phyloP scores from a whole-genome alignment of 1,140 invertebrate species.

The Drosophila tani region DNA sequence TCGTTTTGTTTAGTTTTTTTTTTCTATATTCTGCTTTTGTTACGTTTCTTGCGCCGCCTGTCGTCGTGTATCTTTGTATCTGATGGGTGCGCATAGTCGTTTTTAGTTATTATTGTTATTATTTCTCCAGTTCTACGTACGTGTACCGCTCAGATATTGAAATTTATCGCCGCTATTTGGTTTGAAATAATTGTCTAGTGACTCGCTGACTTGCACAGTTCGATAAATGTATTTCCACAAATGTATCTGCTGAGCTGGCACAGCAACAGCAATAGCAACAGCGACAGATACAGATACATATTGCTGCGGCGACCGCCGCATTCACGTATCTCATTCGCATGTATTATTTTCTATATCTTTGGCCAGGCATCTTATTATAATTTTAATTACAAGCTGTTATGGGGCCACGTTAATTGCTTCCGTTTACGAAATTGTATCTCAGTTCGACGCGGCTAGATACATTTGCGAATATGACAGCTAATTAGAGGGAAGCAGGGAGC shows the following conservation, averaged over 20 bases:
- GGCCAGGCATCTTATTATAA: conserved; percentile 80
- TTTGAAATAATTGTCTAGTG: conserved; percentile 72
- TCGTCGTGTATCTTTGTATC: conserved; percentile 71
- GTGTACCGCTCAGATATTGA: conserved; percentile 72
- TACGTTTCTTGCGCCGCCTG: conserved; percentile 44
- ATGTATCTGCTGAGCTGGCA: conserved; percentile 38
- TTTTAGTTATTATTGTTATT: conserved; percentile 82
- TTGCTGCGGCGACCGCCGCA: conserved; percentile 15
- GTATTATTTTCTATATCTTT: conserved; percentile 74
- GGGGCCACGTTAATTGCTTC: conserved; percentile 78
- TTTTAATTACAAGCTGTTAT: conserved; percentile 80
- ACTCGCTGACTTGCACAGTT: conserved; percentile 59
- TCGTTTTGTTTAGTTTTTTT: conserved; percentile 33
- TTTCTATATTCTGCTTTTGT: conserved; percentile 14
- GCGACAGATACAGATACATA: conserved; percentile 19
- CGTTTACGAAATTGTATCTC: conserved; percentile 72
- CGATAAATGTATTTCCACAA: conserved; percentile 70
- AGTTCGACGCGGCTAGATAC: conserved; percentile 10
- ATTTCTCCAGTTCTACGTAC: conserved; percentile 76
- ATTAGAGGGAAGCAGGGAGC: conserved; percentile 16
- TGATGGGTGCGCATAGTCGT: conserved; percentile 67
- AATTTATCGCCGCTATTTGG: conserved; percentile 81
- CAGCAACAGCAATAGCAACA: conserved; percentile 9
- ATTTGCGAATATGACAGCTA: conserved; percentile 21
- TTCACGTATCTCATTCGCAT: conserved; percentile 60